Evolutionary conservation across 2,888 invertebrate species (phyloP), one percentile per base, ranked within the genome.

Genomic region (Ophraella communa): DNA sequence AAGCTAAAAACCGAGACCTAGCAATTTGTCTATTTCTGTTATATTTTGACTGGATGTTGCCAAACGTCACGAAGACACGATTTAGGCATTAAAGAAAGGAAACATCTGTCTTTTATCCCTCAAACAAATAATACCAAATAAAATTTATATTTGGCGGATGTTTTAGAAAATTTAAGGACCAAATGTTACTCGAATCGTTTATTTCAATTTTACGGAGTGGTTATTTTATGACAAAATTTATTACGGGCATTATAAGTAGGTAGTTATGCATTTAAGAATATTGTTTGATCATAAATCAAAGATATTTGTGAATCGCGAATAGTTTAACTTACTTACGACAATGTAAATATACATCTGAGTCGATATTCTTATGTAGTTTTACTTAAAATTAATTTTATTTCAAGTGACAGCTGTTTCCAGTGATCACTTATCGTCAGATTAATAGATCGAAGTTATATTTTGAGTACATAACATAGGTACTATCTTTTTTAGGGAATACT

Each of bases 11-110:
- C 52, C 61, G 56, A 55, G 66, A 55, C 72, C 52, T 52, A 62
- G 68, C 70, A 74, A 75, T 75, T 75, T 75, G 74, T 75, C 74
- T 75, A 75, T 75, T 74, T 76, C 74, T 62, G 73, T 72, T 67
- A 66, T 75, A 74, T 75, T 75, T 71, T 75, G 75, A 75, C 75
- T 75, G 56, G 66, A 71, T 64, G 66, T 65, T 69, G 66, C 69
- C 63, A 71, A 75, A 75, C 65, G 62, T 66, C 69, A 66, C 68
- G 66, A 71, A 71, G 71, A 75, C 75, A 75, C 75, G 75, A 75
- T 73, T 73, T 71, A 64, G 72, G 72, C 75, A 75, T 75, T 75
- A 75, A n/a, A 53, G 62, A 58, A 54, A 68, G 66, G 67, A 65
- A 68, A 66, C 67, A 70, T 67, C 67, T 69, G 70, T 63, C 66